Conservation (phyloP, 2,797 vertebrate genomes). For the Lepus townsendii region DNA sequence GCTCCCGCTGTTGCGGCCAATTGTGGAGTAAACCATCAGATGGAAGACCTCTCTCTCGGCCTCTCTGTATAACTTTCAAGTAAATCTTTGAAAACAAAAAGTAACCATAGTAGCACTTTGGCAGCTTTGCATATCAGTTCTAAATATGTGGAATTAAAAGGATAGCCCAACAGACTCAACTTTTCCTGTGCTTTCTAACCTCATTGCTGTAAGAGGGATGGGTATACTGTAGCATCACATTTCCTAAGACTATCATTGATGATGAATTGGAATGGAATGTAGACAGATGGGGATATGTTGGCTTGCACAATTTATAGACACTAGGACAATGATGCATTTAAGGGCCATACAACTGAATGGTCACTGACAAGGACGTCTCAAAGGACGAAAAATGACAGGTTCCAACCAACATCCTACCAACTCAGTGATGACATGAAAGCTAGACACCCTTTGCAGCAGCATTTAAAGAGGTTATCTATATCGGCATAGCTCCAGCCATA, state of each 20-base stretch:
- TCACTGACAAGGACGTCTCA: background rate
- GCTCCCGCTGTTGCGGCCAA: too few relatives aligned
- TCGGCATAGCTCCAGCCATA: too few relatives aligned
- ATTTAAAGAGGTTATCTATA: background rate
- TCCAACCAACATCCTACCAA: background rate
- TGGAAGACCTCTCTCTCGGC: too few relatives aligned
- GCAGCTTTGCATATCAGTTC: background rate
- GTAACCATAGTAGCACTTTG: background rate
- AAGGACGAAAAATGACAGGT: conserved; percentile 21
- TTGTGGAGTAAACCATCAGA: too few relatives aligned
- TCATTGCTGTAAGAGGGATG: background rate
- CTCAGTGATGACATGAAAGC: background rate
- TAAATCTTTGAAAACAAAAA: too few relatives aligned
- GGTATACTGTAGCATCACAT: background rate
- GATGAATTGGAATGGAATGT: background rate
- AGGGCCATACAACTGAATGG: background rate
- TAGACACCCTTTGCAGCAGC: background rate
- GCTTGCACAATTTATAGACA: background rate
- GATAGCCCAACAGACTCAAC: background rate
- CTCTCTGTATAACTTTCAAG: too few relatives aligned
- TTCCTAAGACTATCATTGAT: background rate
- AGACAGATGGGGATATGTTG: background rate
- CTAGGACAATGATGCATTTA: background rate
- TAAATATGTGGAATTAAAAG: conserved; percentile 8
- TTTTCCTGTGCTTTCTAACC: background rate